These are phyloP conservation scores for Promerops cafer DNA, from an alignment of 2,113 vertebrate genomes.

Conservation along the genomic window DNA sequence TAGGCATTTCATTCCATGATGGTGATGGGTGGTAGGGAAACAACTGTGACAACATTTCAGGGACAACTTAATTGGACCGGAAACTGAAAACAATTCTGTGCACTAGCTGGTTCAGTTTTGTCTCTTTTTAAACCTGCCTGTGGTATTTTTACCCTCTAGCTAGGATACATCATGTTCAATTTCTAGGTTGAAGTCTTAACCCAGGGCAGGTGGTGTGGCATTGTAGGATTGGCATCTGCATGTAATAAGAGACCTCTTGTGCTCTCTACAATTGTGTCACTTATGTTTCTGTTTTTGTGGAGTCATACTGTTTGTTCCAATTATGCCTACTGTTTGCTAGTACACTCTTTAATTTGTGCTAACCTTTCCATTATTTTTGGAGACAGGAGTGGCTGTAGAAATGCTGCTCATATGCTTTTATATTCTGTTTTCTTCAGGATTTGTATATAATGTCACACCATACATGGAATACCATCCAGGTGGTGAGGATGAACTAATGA, in stretches of 20 bases:
- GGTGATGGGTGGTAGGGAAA: neutral
- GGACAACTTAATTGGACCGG: neutral
- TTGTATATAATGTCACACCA: slow-evolving; percentile 91
- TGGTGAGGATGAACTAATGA: slow-evolving; percentile 94
- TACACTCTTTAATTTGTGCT: neutral
- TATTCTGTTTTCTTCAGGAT: slow-evolving; percentile 71
- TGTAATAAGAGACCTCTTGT: neutral
- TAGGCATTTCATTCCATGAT: neutral
- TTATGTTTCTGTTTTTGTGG: neutral
- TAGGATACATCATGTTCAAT: neutral
- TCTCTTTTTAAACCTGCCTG: neutral
- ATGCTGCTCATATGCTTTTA: neutral
- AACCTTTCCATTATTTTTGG: neutral
- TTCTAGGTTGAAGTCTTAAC: neutral
- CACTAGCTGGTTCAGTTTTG: neutral
- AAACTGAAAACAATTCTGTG: neutral
- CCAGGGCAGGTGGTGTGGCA: neutral
- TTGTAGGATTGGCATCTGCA: neutral
- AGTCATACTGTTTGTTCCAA: neutral
- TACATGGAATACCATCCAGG: slow-evolving; percentile 98
- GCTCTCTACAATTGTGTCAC: rapidly evolving
- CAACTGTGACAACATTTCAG: neutral
- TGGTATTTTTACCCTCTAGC: neutral
- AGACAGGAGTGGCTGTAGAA: neutral
- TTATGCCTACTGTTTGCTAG: neutral